Evolutionary conservation across 1,140 invertebrate species (phyloP).

Genomic region (Drosophila ogumai): DNA sequence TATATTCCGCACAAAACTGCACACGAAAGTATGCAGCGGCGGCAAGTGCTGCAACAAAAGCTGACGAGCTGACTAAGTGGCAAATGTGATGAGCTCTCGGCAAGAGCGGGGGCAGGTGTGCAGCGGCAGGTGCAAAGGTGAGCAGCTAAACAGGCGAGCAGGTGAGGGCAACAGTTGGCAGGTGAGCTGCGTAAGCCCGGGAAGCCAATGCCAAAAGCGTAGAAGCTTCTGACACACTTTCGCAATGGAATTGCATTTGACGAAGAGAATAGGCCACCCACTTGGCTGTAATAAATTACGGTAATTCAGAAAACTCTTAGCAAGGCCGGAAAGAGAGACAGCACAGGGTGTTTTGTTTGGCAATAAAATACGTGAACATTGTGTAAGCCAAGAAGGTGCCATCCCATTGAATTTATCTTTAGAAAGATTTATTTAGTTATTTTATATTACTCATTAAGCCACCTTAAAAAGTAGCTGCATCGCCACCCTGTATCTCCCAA

Average conservation of each 20-base stretch:
- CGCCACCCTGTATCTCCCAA: neutral
- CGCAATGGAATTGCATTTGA: conserved; percentile 61
- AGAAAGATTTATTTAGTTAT: neutral
- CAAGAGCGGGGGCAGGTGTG: neutral
- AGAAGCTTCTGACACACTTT: conserved; percentile 70
- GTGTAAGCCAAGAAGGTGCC: neutral
- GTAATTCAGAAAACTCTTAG: conserved; percentile 76
- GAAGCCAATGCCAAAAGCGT: conserved; percentile 51
- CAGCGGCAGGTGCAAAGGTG: conserved; percentile 1
- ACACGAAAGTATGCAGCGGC: conserved; percentile 44
- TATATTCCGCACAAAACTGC: conserved; percentile 57
- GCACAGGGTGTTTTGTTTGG: conserved; percentile 1
- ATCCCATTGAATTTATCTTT: neutral
- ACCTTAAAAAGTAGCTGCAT: neutral
- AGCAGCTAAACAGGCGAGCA: conserved; percentile 3
- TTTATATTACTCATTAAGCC: neutral
- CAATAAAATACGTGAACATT: neutral
- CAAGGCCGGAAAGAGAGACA: conserved; percentile 4
- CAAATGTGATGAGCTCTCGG: conserved; percentile 44
- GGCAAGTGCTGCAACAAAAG: conserved; percentile 53
- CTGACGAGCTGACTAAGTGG: conserved; percentile 62
- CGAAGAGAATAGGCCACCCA: conserved; percentile 13
- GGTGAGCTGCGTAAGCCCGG: conserved; percentile 13
- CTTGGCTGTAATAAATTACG: conserved; percentile 68
- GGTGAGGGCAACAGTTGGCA: conserved; percentile 55